Evolutionary conservation across 2,797 vertebrate genomes (phyloP).

Genomic region (Lacerta agilis): DNA sequence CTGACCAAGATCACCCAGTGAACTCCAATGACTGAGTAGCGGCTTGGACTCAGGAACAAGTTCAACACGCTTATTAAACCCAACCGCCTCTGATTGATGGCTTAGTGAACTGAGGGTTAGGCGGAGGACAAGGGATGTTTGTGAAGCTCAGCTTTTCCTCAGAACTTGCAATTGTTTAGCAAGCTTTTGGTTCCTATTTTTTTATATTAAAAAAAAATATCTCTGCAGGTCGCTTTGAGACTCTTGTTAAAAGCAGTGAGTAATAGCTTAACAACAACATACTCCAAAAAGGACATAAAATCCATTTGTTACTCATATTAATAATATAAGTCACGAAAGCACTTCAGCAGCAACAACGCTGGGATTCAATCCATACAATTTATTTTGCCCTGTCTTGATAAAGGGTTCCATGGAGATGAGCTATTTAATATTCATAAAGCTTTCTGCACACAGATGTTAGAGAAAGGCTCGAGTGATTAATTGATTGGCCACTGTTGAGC

Average conservation of each 20-base stretch:
- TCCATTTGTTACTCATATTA: neutral
- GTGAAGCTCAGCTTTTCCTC: neutral
- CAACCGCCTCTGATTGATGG: neutral
- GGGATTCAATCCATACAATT: neutral
- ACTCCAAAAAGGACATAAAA: neutral
- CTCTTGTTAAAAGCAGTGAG: no score
- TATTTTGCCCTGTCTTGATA: neutral
- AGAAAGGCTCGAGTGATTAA: constrained; percentile 23
- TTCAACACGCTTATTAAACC: neutral
- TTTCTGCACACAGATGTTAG: constrained; percentile 16
- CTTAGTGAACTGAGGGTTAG: neutral
- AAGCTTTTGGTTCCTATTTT: no score
- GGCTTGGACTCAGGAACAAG: neutral
- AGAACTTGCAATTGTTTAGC: neutral
- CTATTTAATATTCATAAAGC: constrained; percentile 36
- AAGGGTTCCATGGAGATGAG: constrained; percentile 17
- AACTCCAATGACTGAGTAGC: neutral
- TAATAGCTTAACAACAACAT: neutral
- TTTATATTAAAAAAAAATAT: no score
- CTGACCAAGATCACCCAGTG: no score
- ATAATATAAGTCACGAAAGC: neutral
- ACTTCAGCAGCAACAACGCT: neutral
- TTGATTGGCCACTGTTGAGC: constrained; percentile 15
- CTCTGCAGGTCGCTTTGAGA: no score
- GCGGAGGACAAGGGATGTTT: neutral